Evolutionary conservation across 1,140 invertebrate genomes (phyloP), one percentile per base, ranked within the genome.

Genomic region (Drosophila subpulchrella): DNA sequence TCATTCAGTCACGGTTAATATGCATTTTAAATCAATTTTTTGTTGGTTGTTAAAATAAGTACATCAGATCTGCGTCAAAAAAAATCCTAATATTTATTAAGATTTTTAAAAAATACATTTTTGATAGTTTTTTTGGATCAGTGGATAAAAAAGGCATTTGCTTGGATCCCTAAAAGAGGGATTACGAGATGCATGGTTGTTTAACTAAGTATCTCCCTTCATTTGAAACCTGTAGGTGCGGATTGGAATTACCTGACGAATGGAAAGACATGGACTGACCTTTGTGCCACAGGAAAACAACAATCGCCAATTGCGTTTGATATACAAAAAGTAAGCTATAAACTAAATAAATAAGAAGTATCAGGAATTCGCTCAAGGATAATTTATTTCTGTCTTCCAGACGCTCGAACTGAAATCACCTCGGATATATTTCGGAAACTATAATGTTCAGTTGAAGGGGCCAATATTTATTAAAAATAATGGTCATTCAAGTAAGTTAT

Each of bases 391-490:
- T 60, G 53, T 78, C 36, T 50, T 32, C 38, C 38, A 44, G 81
- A 94, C 95, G 6, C 92, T 94, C 13, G 92, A 93, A 24, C 81
- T 94, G 6, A 93, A 94, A 2, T 93, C 95, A 41, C 95, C 95
- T 2, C 95, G 95, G 2, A 93, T 96, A 61, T 94, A 95, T 81
- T 93, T 95, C 70, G 93, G 94, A 57, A 94, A 95, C 20, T 96
- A 95, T 81, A 94, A 95, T 66, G 93, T 95, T 79, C 93, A 93
- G 27, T 90, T 96, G 0, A 93, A 93, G 15, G 90, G 90, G 13
- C 94, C 94, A 2, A 74, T 95, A 11, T 92, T 90, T n/a, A 86
- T 95, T 44, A 93, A 92, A 12, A 96, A 96, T 79, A 95, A 95
- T 83, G 95, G 95, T 42, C 94, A 96, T 91, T 95, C 95, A 62